These are phyloP conservation scores for Barnardius zonarius DNA, from an alignment of 2,113 vertebrate species.

Conservation along the genomic window DNA sequence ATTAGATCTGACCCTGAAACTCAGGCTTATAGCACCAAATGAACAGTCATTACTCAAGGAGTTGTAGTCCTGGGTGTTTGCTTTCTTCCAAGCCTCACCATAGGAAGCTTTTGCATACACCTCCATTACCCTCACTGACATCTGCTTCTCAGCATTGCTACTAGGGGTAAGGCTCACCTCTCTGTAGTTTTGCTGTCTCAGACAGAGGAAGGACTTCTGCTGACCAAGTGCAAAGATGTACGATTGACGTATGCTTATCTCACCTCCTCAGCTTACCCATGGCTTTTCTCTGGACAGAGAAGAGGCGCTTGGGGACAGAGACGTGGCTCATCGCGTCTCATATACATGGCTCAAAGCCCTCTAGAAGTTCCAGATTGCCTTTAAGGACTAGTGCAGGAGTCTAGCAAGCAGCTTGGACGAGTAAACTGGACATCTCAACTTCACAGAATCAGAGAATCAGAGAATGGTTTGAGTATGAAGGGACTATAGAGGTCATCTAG, in stretches of 20 bases:
- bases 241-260: neutral
- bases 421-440: neutral
- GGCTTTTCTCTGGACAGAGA: neutral
- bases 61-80: neutral
- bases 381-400: neutral
- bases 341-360: neutral
- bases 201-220: neutral
- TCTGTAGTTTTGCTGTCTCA: neutral
- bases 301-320: neutral
- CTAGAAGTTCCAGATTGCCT: neutral
- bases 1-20: neutral
- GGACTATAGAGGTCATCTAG: neutral
- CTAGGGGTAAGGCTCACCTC: neutral
- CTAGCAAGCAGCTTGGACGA: neutral
- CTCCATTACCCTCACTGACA: neutral
- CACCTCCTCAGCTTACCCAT: neutral
- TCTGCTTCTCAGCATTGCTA: neutral
- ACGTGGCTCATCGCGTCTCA: neutral
- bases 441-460: neutral
- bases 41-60: neutral
- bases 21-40: neutral
- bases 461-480: neutral
- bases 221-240: neutral
- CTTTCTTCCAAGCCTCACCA: neutral
- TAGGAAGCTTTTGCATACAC: neutral